Conservation (phyloP, 2,888 invertebrate species). For the Drosophila mettleri region DNA sequence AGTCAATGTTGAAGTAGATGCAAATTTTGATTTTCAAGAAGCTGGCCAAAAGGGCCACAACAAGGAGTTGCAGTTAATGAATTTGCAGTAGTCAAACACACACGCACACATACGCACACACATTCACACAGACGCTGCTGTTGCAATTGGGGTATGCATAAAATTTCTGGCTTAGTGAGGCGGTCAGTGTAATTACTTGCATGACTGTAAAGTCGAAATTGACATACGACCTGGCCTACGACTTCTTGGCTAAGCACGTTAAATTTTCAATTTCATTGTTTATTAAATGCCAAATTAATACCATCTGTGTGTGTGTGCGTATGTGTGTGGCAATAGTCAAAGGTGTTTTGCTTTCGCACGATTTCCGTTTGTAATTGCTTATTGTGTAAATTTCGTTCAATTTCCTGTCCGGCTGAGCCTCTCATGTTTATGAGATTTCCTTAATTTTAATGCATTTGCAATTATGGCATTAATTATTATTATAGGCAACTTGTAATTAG, state of each 20-base stretch:
- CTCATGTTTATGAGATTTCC: conserved; percentile 55
- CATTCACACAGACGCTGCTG: conserved; percentile 19
- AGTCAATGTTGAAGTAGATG: conserved; percentile 70
- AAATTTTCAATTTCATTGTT: conserved; percentile 78
- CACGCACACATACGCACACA: conserved; percentile 11
- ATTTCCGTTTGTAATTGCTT: conserved; percentile 74
- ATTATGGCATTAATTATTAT: conserved; percentile 56
- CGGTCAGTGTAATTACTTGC: conserved; percentile 67
- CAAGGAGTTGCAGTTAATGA: conserved; percentile 52
- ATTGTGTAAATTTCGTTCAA: conserved; percentile 68
- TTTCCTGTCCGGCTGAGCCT: conserved; percentile 51
- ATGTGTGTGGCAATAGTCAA: conserved; percentile 44
- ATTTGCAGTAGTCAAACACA: conserved; percentile 31
- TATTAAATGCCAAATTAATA: conserved; percentile 76
- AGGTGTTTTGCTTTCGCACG: conserved; percentile 68
- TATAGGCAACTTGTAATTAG: conserved; percentile 33
- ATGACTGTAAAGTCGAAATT: conserved; percentile 66
- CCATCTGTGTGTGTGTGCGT: conserved; percentile 11
- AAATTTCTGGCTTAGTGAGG: conserved; percentile 40
- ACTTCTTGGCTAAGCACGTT: conserved; percentile 67
- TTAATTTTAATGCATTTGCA: conserved; percentile 53
- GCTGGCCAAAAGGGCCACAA: conserved; percentile 30
- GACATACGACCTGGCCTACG: conserved; percentile 54
- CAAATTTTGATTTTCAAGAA: conserved; percentile 57
- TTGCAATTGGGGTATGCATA: conserved; percentile 44